Base-by-base conservation (phyloP, 2,797 vertebrate genomes). In the Rhinoraja longicauda region DNA sequence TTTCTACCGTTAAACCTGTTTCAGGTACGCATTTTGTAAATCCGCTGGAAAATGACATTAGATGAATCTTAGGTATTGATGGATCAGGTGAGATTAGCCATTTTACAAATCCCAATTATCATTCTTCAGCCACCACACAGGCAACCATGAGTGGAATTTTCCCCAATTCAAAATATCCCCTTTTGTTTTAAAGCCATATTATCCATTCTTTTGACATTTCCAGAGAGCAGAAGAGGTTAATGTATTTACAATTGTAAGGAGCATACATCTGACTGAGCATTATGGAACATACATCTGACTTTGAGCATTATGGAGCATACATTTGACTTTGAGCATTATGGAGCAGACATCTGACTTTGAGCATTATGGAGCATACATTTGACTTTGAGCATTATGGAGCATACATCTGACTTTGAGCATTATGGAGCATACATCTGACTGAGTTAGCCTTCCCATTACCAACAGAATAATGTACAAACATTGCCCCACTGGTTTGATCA, bases 401-500 rank as follows among this genome's bases (percentile, higher is more conserved):
- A 12, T 9, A 19, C 36, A 88, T 15, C 90, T 92, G 57, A 92
- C 32, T 73, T 5, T 45, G 62, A 32, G 59, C n/a, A 12, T 9
- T n/a, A n/a, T 5, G 45, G 62, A 32, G 59, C n/a, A 12, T 9
- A 19, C 36, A 88, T 15, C 90, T 92, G 57, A 92, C 32, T 73
- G 36, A 29, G 90, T 92, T 24, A 75, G 90, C 39, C 53, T 29
- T 57, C 67, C 29, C 72, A 92, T 75, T 92, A 92, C 90, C 53
- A 70, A 45, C 39, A 75, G 90, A 72, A 90, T 72, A 90, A 45
- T 72, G 88, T 39, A 90, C 90, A 21, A 21, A 59, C 19, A 72
- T n/a, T 24, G 53, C 39, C 45, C n/a, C 17, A 92, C 70, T 92
- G 70, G 70, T 73, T 75, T 92, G 36, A 75, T 92, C 90, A 92